phyloP scores from a whole-genome alignment of 2,797 vertebrate species.

The Enteromius fasciolatus region DNA sequence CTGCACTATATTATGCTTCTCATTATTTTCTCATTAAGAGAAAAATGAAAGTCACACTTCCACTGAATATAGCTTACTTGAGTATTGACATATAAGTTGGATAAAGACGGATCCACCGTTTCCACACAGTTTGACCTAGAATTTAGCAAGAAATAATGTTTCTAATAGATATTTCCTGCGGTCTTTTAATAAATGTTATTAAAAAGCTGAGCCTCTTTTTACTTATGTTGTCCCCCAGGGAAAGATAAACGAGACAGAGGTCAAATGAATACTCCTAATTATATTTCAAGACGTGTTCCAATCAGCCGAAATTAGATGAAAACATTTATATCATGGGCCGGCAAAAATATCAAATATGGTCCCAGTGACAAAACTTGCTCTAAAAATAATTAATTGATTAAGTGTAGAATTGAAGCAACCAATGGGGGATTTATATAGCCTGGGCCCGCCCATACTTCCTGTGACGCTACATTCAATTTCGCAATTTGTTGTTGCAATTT shows the following conservation, averaged over 20 bases:
- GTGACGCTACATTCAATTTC: too few relatives aligned
- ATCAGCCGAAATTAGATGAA: neutral
- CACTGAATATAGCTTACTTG: neutral
- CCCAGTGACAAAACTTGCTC: neutral
- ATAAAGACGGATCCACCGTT: neutral
- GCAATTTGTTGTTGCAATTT: too few relatives aligned
- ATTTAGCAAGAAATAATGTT: neutral
- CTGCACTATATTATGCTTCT: neutral
- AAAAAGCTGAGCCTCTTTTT: neutral
- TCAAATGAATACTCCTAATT: neutral
- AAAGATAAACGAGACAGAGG: neutral
- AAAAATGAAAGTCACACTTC: neutral
- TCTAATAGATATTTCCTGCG: neutral
- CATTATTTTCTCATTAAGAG: neutral
- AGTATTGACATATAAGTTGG: neutral
- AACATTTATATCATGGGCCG: neutral
- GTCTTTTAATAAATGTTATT: neutral
- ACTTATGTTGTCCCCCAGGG: neutral
- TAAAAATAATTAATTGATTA: neutral
- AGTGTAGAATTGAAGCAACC: neutral
- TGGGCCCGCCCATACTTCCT: too few relatives aligned
- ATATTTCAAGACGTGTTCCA: neutral
- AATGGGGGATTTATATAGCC: neutral
- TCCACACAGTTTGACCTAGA: neutral
- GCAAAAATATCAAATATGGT: neutral